Percentiles rank a stretch among this genome's conserved stretches.
phyloP scores from a whole-genome alignment of 23 tunicate species.

The Ciona savignyi region DNA sequence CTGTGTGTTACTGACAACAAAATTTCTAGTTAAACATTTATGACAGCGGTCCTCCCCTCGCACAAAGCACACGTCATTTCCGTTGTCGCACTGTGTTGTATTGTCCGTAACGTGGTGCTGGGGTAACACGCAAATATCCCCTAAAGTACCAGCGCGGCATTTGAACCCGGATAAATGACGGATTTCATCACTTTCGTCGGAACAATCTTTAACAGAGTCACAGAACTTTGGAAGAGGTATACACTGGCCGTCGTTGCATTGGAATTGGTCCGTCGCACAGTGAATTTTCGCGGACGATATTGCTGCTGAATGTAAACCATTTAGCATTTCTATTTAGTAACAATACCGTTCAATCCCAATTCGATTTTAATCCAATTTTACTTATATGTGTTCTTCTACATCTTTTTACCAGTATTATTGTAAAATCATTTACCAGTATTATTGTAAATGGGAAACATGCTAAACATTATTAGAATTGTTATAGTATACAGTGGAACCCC shows the following conservation, averaged over 20 bases:
- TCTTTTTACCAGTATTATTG: no score
- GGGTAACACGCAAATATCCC: slow-evolving; percentile 48
- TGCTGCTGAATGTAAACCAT: no score
- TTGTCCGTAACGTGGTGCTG: slow-evolving; percentile 33
- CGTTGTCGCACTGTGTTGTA: slow-evolving; percentile 28
- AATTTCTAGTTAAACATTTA: slow-evolving; percentile 12
- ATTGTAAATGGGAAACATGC: no score
- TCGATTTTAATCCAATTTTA: no score
- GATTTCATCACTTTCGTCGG: slow-evolving; percentile 61
- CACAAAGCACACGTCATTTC: slow-evolving; percentile 31
- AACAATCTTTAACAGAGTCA: slow-evolving; percentile 49
- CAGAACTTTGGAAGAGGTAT: slow-evolving; percentile 17
- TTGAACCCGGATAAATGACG: slow-evolving; percentile 45
- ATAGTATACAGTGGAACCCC: no score
- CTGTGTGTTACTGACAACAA: slow-evolving; percentile 12
- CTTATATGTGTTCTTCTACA: no score
- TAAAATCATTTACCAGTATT: no score
- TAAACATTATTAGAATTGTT: no score
- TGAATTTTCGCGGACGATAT: no score
- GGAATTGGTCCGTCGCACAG: slow-evolving; percentile 15
- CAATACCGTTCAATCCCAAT: no score
- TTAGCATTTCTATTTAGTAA: no score
- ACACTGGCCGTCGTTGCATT: slow-evolving; percentile 50
- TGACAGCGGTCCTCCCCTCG: slow-evolving; percentile 9
- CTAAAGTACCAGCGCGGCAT: slow-evolving; percentile 17